Evolutionary conservation across 2,113 vertebrate species (phyloP).

Genomic region (Alexandromys fortis): DNA sequence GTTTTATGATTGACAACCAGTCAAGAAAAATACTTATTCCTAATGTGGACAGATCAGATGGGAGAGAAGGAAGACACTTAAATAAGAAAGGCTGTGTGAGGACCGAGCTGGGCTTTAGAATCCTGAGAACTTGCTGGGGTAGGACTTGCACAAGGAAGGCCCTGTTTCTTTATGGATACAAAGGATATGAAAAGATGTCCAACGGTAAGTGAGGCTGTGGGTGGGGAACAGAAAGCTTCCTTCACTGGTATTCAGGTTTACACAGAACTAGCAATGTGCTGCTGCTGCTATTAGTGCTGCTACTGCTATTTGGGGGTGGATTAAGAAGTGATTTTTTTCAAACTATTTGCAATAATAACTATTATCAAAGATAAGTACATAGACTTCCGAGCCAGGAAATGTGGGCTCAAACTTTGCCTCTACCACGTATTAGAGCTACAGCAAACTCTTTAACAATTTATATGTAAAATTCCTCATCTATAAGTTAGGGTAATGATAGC

Average conservation of each 20-base stretch:
- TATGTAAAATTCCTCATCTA: not conserved
- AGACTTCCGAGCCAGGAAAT: not conserved
- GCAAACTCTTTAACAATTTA: not conserved
- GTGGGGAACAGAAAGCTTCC: not conserved
- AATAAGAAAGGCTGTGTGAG: not conserved
- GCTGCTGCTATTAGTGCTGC: not conserved
- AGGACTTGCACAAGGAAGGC: rapidly evolving
- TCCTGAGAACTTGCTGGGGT: not conserved
- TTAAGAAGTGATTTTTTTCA: not conserved
- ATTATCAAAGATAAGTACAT: not conserved
- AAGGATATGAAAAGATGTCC: not conserved
- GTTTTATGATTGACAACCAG: not conserved
- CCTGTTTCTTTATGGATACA: not conserved
- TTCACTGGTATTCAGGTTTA: not conserved
- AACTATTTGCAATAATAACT: not conserved
- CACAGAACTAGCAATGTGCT: not conserved
- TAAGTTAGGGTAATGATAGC: not conserved
- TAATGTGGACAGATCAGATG: not conserved
- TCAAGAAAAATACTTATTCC: not conserved
- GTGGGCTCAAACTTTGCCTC: not conserved
- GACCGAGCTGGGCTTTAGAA: not conserved
- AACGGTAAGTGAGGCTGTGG: not conserved
- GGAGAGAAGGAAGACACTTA: not conserved
- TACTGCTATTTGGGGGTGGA: not conserved
- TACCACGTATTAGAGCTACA: not conserved